Percentiles rank a stretch among this genome's conserved stretches.
Conservation (phyloP, 2,113 vertebrate genomes). For the Trogon surrucura region DNA sequence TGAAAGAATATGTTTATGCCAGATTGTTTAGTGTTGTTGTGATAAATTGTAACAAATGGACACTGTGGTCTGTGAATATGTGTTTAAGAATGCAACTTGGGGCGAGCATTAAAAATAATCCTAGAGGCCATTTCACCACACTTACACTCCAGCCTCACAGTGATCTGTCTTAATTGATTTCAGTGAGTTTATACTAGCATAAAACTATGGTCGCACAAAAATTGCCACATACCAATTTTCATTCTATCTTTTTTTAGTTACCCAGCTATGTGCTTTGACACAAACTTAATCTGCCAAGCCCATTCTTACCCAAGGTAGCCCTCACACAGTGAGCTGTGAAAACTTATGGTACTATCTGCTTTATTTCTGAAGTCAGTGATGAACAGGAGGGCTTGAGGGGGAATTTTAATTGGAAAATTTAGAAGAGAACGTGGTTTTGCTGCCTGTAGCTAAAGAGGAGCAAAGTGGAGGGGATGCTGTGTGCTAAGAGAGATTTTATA, state of each 20-base stretch:
- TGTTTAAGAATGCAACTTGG: conserved; percentile 44
- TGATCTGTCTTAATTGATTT: not conserved
- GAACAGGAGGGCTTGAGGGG: not conserved
- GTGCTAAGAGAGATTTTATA: conserved; percentile 41
- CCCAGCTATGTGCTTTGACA: not conserved
- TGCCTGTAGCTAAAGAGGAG: not conserved
- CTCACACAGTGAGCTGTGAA: not conserved
- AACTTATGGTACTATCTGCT: not conserved
- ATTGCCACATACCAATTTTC: not conserved
- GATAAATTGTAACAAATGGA: conserved; percentile 31
- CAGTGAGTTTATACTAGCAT: not conserved
- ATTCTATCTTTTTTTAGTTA: not conserved
- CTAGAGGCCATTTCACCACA: not conserved
- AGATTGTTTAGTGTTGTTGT: conserved; percentile 26
- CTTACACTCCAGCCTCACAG: not conserved
- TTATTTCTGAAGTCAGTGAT: not conserved
- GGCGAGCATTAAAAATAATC: conserved; percentile 2
- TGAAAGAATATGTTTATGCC: conserved; percentile 24
- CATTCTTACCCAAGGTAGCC: not conserved
- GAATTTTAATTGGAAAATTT: not conserved
- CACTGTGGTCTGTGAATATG: conserved; percentile 17
- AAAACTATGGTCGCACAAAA: not conserved
- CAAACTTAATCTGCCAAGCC: not conserved
- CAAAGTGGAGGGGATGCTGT: conserved; percentile 21
- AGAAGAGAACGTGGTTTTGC: not conserved